Conservation (phyloP, 2,797 vertebrate species). For the Danio choprae region DNA sequence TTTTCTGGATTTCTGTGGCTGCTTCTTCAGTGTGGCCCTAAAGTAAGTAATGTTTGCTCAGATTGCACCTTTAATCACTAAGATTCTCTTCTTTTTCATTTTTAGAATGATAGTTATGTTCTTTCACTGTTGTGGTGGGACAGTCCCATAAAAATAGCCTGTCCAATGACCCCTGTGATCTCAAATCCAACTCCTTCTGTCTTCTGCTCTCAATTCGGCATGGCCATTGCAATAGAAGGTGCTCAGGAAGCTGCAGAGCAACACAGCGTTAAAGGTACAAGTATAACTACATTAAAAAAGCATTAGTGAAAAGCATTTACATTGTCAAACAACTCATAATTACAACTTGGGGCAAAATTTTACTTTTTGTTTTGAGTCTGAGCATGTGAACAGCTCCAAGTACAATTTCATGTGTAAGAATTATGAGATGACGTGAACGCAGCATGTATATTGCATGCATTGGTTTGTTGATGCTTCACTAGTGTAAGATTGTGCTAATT, state of each 20-base stretch:
- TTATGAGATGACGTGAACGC: no score
- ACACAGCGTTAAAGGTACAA: conserved; percentile 67
- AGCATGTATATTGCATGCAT: no score
- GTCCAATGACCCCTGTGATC: conserved; percentile 60
- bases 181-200: conserved; percentile 56
- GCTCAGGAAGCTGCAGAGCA: conserved; percentile 46
- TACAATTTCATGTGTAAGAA: no score
- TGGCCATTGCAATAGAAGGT: conserved; percentile 68
- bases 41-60: not conserved
- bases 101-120: conserved; percentile 76
- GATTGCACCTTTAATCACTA: not conserved
- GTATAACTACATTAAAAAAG: not conserved
- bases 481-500: no score
- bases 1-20: no score
- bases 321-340: no score
- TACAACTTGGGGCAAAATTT: no score
- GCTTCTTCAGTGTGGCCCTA: no score
- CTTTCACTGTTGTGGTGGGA: conserved; percentile 77
- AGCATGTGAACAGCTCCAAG: no score
- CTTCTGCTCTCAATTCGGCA: conserved; percentile 72
- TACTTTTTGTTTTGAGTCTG: no score
- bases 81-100: not conserved
- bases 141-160: conserved; percentile 74
- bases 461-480: no score
- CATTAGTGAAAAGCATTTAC: no score